Evolutionary conservation across 2,888 invertebrate species (phyloP).

Genomic region (Heliconius aoede): DNA sequence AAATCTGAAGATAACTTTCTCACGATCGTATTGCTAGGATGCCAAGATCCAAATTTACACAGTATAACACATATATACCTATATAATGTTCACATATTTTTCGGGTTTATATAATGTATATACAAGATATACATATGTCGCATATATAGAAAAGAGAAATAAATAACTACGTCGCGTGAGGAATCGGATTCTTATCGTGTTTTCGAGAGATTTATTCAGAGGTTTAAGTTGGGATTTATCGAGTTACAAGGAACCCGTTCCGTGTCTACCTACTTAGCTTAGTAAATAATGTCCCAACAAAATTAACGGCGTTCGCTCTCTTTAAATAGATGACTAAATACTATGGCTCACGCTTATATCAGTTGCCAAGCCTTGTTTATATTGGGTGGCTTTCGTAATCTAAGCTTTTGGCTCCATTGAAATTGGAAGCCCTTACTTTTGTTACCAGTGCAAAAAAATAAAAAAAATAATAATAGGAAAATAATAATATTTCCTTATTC

Average conservation of each 20-base stretch:
- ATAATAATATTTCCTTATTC: not conserved
- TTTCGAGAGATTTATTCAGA: slow-evolving; percentile 77
- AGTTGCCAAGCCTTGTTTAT: slow-evolving; percentile 71
- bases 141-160: slow-evolving; percentile 56
- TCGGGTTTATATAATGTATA: slow-evolving; percentile 56
- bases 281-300: slow-evolving; percentile 78
- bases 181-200: slow-evolving; percentile 82
- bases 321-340: slow-evolving; percentile 83
- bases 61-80: slow-evolving; percentile 9
- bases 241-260: slow-evolving; percentile 78
- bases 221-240: slow-evolving; percentile 77
- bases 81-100: slow-evolving; percentile 51
- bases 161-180: slow-evolving; percentile 80
- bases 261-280: slow-evolving; percentile 80
- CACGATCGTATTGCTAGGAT: slow-evolving; percentile 18
- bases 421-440: slow-evolving; percentile 54
- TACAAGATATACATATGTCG: slow-evolving; percentile 23
- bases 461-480: too few relatives aligned
- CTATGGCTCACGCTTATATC: slow-evolving; percentile 75
- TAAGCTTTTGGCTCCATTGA: slow-evolving; percentile 72
- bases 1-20: slow-evolving; percentile 17
- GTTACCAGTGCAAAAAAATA: slow-evolving; percentile 5
- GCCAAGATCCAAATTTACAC: slow-evolving; percentile 12
- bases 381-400: slow-evolving; percentile 72
- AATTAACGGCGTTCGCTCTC: slow-evolving; percentile 79